Percentiles rank a stretch among this genome's conserved stretches.
phyloP scores from a whole-genome alignment of 2,797 vertebrate species.

The Atherinosoma microstoma region DNA sequence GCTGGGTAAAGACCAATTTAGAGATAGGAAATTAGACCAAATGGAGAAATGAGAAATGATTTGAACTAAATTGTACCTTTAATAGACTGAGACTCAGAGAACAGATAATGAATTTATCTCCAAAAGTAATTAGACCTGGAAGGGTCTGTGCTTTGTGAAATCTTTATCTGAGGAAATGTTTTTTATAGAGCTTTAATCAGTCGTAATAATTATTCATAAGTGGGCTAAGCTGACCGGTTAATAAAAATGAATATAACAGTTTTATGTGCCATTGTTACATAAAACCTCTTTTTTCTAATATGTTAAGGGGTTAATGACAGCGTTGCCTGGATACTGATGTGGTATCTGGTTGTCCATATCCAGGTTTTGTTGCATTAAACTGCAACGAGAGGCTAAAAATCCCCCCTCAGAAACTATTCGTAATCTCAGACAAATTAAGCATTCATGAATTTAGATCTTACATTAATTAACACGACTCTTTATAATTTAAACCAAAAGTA shows the following conservation, averaged over 20 bases:
- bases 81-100: constrained; percentile 61
- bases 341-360: background rate
- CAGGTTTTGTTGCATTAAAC: constrained; percentile 14
- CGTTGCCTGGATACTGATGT: constrained; percentile 20
- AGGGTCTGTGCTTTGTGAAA: constrained; percentile 61
- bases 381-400: constrained; percentile 24
- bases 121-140: constrained; percentile 64
- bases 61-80: constrained; percentile 57
- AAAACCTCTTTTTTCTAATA: constrained; percentile 33
- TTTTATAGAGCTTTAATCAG: constrained; percentile 59
- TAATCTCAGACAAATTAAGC: constrained; percentile 49
- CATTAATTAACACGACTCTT: constrained; percentile 49
- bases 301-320: constrained; percentile 31
- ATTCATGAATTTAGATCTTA: constrained; percentile 40
- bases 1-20: background rate
- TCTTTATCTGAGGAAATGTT: constrained; percentile 63
- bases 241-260: constrained; percentile 32
- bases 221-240: constrained; percentile 47
- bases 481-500: constrained; percentile 49
- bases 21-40: background rate
- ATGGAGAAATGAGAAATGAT: constrained; percentile 17
- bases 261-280: constrained; percentile 27
- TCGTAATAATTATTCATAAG: constrained; percentile 53
- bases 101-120: constrained; percentile 61
- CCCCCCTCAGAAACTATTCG: constrained; percentile 43